A percentile compares a stretch with the other conserved stretches of the same genome.
Conservation (phyloP, 64 coral and sea anemone species). For the Montipora foliosa region DNA sequence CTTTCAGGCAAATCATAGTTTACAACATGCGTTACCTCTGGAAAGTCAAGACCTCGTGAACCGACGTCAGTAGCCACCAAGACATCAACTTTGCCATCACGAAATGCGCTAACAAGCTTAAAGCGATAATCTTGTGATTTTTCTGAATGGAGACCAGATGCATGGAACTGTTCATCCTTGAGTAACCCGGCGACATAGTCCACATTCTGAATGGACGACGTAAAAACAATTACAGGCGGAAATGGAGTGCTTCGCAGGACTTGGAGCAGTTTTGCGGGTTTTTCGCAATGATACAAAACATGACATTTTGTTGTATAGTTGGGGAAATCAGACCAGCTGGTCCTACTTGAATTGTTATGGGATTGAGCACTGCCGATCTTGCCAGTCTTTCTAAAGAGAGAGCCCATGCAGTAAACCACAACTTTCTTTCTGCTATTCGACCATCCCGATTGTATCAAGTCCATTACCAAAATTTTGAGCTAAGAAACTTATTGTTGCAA, state of each 20-base stretch:
- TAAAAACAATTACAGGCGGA: slow-evolving; percentile 95
- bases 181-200: slow-evolving; percentile 91
- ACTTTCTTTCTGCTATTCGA: no score
- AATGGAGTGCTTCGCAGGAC: slow-evolving; percentile 76
- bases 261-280: slow-evolving; percentile 84
- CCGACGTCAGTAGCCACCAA: slow-evolving; percentile 94
- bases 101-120: slow-evolving; percentile 83
- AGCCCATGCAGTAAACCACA: no score
- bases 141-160: slow-evolving; percentile 95
- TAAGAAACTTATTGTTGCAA: no score
- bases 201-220: slow-evolving; percentile 95
- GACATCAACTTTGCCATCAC: slow-evolving; percentile 93
- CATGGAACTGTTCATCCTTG: slow-evolving; percentile 96
- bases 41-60: slow-evolving; percentile 94
- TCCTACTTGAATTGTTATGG: slow-evolving; percentile 93
- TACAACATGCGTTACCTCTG: slow-evolving; percentile 91
- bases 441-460: no score
- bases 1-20: slow-evolving; percentile 96
- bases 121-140: slow-evolving; percentile 96
- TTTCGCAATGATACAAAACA: slow-evolving; percentile 91
- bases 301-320: slow-evolving; percentile 86
- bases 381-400: no score
- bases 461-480: no score
- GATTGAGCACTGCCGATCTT: not conserved
- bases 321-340: slow-evolving; percentile 84